Evolutionary conservation across 2,113 vertebrate species (phyloP).

Genomic region (Indicator indicator): DNA sequence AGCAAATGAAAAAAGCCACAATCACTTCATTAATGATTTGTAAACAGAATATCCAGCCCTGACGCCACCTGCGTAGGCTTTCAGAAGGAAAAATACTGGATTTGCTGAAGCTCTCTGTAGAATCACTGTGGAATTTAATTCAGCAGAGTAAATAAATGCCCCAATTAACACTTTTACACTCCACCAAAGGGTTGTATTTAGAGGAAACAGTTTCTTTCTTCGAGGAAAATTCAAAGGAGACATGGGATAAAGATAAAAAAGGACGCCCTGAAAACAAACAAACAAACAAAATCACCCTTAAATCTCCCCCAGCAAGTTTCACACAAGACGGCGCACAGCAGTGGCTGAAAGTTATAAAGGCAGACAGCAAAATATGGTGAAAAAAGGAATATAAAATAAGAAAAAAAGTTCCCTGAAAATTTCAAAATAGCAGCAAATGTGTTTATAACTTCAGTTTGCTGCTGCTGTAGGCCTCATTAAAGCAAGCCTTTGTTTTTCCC

Average conservation of each 20-base stretch:
- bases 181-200: constrained; percentile 11
- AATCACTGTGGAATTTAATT: constrained; percentile 48
- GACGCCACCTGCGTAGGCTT: constrained; percentile 68
- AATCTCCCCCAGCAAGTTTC: constrained; percentile 1
- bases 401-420: constrained; percentile 21
- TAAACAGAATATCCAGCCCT: constrained; percentile 72
- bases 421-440: constrained; percentile 40
- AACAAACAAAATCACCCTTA: constrained; percentile 38
- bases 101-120: constrained; percentile 49
- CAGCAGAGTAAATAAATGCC: constrained; percentile 53
- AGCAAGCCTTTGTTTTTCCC: constrained; percentile 33
- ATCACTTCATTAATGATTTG: constrained; percentile 80
- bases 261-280: constrained; percentile 44
- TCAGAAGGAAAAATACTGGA: constrained; percentile 55
- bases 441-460: constrained; percentile 45
- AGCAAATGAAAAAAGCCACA: constrained; percentile 72
- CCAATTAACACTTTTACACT: constrained; percentile 50
- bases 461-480: constrained; percentile 54
- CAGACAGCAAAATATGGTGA: constrained; percentile 6
- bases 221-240: constrained; percentile 49
- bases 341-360: neutral
- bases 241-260: constrained; percentile 24
- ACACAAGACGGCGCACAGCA: neutral
- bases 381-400: constrained; percentile 2
- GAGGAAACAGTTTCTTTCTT: constrained; percentile 62